Conservation (phyloP, 2,113 vertebrate genomes). For the Ifrita kowaldi region DNA sequence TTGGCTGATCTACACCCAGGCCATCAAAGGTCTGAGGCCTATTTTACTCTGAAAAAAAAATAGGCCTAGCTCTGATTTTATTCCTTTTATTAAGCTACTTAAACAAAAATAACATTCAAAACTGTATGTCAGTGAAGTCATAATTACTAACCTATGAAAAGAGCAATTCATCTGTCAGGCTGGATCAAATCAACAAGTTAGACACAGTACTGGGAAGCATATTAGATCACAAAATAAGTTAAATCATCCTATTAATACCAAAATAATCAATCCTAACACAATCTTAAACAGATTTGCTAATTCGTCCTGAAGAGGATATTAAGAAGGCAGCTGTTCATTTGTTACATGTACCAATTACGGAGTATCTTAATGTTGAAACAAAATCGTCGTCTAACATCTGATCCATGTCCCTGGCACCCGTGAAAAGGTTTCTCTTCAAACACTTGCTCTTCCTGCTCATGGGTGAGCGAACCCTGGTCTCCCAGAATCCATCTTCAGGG, state of each 20-base stretch:
- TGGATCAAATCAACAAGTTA: conserved; percentile 17
- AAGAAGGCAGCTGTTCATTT: background rate
- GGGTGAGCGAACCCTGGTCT: background rate
- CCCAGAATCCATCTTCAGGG: background rate
- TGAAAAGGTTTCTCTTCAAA: background rate
- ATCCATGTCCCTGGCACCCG: background rate
- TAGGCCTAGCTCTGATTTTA: background rate
- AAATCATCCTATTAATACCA: background rate
- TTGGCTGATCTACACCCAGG: background rate
- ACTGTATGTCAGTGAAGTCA: background rate
- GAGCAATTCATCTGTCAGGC: conserved; percentile 17
- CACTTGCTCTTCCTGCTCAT: background rate
- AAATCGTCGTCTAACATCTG: background rate
- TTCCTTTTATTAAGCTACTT: conserved; percentile 9
- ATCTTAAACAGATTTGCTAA: background rate
- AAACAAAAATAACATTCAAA: conserved; percentile 21
- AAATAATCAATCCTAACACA: background rate
- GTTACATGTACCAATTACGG: background rate
- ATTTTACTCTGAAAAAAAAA: conserved; percentile 3
- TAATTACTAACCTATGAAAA: conserved; percentile 16
- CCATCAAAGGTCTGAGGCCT: background rate
- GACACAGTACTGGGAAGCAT: background rate
- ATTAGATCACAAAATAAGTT: background rate
- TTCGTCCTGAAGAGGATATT: background rate
- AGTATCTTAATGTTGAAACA: background rate